Base-by-base conservation (phyloP, 2,113 vertebrate species). In the Enhydra lutris region DNA sequence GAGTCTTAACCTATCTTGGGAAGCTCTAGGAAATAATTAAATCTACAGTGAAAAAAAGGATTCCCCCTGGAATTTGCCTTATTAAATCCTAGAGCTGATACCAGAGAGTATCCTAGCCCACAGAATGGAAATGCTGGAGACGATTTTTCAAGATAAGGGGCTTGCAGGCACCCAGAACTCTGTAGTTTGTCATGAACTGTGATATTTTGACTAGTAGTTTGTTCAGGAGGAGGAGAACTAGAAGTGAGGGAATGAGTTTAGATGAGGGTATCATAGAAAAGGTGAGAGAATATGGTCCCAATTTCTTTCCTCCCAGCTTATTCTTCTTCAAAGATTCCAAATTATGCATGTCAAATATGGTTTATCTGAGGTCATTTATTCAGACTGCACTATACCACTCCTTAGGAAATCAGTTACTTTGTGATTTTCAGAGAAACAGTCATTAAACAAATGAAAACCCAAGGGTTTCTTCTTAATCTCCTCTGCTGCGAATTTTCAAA, bases 381-480 rank as follows among this genome's bases (percentile, higher is more conserved):
- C 52, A 63, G 67, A 88, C 29, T 34, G 59, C 23, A 61, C 31
- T 76, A 52, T 6, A 69, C 21, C 21, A 79, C 24, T 89, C 55
- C 50, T 91, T 94, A 4, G 39, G 57, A 91, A 94, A 82, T 91
- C 39, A 91, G 57, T 61, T 87, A 94, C 45, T 83, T 91, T 82
- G 29, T 78, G n/a, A 67, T 88, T 88, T 87, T 91, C 87, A 87
- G 88, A 88, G 82, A 88, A 63, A 88, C 18, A 34, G 39, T 87
- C 55, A 55, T 86, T 71, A 47, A 91, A n/a, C 18, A 76, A 83
- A 74, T 21, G 13, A 82, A 88, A 81, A 50, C 24, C 50, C 34
- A 85, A 20, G 31, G 12, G 21, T 87, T 91, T 91, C 61, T 71
- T 79, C 57, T 91, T 69, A 88, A 78, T 78, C 6, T 69, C 55